Base-by-base conservation (phyloP, 2,888 invertebrate genomes). In the Cephus pygmeus region DNA sequence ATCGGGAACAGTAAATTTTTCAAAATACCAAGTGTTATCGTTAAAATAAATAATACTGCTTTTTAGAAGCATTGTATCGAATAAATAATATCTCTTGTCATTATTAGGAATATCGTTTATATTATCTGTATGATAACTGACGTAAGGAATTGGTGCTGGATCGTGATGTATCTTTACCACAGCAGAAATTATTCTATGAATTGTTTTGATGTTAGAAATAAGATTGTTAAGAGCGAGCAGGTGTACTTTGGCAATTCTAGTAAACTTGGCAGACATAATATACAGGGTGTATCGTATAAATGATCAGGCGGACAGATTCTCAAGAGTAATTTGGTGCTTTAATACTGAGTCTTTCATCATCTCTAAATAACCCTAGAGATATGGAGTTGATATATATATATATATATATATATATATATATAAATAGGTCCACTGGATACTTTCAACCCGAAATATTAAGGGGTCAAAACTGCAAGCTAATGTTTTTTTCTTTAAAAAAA, bases 141-240 rank as follows among this genome's bases (percentile, higher is more conserved):
- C 15, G 1, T 23, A 9, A 40, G 1, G 15, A 40, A 40, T 56
- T 23, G 2, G 23, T 23, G 6, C 56, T 23, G 2, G 23, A 23
- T 23, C 56, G 23, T 23, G 23, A 56, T 6, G 23, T 23, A 23
- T 23, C 23, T 2, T 56, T 23, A 9, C 23, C 15, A 23, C 9
- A 56, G 23, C 9, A 56, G 9, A 56, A 56, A 56, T 23, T 56
- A 23, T 56, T 56, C 56, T 23, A 34, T 34, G 71, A 30, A 71
- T 12, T 31, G 9, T 34, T 71, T 15, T 75, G 77, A 81, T 83
- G 83, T 84, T 85, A 84, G 85, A 85, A 86, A 85, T 85, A 85
- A 33, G 76, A 76, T 75, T 78, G 79, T 76, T 83, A 83, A 86
- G 84, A 85, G 84, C 83, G 85, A 85, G 85, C 85, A 86, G 85